Evolutionary conservation across 1,140 invertebrate genomes (phyloP).

Genomic region (Cecropterus lyciades): DNA sequence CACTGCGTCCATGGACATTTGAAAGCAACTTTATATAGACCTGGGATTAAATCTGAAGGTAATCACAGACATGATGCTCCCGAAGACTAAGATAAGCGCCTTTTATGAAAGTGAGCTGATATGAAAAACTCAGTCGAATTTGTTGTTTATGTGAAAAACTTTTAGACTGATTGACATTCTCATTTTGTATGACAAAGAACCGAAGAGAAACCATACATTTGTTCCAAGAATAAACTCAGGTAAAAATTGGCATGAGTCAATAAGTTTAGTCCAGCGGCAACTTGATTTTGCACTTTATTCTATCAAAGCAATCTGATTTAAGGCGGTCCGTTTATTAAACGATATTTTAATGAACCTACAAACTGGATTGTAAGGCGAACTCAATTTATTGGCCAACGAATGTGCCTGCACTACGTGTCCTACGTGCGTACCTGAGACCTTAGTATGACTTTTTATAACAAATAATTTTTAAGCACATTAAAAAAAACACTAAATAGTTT

Average conservation of each 20-base stretch:
- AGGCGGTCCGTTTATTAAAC: slow-evolving; percentile 29
- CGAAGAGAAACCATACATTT: slow-evolving; percentile 37
- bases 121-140: no score
- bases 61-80: no score
- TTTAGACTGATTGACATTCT: not conserved
- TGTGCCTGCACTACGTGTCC: not conserved
- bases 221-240: slow-evolving; percentile 58
- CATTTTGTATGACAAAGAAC: slow-evolving; percentile 24
- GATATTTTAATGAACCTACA: slow-evolving; percentile 32
- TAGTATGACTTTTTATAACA: no score
- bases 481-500: no score
- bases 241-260: slow-evolving; percentile 46
- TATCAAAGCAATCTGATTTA: slow-evolving; percentile 42
- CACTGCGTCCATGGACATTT: no score
- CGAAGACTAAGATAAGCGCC: no score
- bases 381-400: slow-evolving; percentile 1
- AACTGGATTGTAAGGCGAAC: slow-evolving; percentile 16
- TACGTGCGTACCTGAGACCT: not conserved
- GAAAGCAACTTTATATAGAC: no score
- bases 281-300: slow-evolving; percentile 55
- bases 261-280: slow-evolving; percentile 41
- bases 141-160: not conserved
- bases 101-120: no score
- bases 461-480: no score
- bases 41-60: no score